Percentiles rank a stretch among this genome's conserved stretches.
Conservation (phyloP, 2,113 vertebrate species). For the Campylorhamphus procurvoides region DNA sequence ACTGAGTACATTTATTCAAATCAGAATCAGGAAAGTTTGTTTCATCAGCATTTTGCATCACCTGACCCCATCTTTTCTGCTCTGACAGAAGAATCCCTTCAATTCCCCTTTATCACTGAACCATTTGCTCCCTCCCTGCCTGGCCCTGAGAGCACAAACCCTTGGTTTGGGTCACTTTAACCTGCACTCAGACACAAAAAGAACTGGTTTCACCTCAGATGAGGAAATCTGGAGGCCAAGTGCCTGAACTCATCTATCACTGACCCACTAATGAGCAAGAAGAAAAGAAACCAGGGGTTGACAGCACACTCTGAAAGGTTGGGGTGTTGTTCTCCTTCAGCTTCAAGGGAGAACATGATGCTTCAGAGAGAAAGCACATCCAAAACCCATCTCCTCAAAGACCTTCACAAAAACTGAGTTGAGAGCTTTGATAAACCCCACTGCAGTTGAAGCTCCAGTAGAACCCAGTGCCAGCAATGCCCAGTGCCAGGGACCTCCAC, state of each 20-base stretch:
- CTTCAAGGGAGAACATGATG: background rate
- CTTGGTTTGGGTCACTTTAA: background rate
- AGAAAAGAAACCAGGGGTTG: background rate
- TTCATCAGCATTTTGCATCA: background rate
- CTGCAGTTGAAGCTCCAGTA: background rate
- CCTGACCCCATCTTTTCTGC: accelerated
- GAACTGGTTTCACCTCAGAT: background rate
- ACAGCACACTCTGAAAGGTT: background rate
- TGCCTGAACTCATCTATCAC: background rate
- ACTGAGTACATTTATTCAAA: accelerated
- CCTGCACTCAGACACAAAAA: background rate
- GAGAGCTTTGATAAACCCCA: background rate
- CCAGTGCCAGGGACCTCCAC: too few species aligned
- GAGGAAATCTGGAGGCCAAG: background rate
- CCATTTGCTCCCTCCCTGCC: background rate
- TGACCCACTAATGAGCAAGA: background rate
- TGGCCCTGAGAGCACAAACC: background rate
- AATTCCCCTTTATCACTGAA: background rate
- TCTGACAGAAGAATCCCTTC: background rate
- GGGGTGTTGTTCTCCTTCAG: background rate
- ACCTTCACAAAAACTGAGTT: background rate
- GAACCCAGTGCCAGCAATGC: too few species aligned
- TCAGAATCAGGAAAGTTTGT: background rate
- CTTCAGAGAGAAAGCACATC: background rate
- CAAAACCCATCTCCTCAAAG: background rate